phyloP scores from a whole-genome alignment of 2,888 invertebrate species.

The Eupelmus urozonus region DNA sequence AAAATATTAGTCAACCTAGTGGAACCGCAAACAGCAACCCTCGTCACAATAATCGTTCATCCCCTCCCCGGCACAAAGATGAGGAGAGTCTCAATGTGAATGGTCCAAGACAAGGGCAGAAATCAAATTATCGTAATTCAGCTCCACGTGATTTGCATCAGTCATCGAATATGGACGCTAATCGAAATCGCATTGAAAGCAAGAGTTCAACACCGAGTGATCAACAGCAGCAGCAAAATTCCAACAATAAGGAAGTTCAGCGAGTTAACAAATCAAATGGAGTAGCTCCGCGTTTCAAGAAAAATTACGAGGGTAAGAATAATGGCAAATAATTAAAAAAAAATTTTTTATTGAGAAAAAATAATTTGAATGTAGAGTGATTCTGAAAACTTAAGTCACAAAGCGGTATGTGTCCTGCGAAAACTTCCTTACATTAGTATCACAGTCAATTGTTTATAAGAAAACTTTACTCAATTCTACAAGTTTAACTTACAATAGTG shows the following conservation, averaged over 20 bases:
- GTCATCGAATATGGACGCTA: slow-evolving; percentile 37
- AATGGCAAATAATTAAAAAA: slow-evolving; percentile 8
- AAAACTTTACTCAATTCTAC: not conserved
- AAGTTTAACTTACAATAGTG: too few species aligned
- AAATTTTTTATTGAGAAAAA: too few species aligned
- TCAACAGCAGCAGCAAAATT: slow-evolving; percentile 32
- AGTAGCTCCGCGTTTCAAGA: slow-evolving; percentile 67
- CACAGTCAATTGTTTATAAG: slow-evolving; percentile 48
- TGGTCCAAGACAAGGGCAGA: slow-evolving; percentile 39
- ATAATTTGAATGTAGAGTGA: too few species aligned
- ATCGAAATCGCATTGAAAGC: slow-evolving; percentile 43
- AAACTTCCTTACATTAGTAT: slow-evolving; percentile 49
- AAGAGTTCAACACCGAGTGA: slow-evolving; percentile 46
- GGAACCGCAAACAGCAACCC: slow-evolving; percentile 46
- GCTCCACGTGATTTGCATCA: slow-evolving; percentile 41
- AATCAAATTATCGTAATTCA: slow-evolving; percentile 37
- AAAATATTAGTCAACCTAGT: slow-evolving; percentile 17
- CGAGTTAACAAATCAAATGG: slow-evolving; percentile 60
- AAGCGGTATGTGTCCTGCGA: slow-evolving; percentile 6
- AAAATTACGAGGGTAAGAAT: slow-evolving; percentile 64
- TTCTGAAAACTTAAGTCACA: slow-evolving; percentile 30
- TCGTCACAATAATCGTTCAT: slow-evolving; percentile 49
- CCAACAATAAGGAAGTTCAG: slow-evolving; percentile 54
- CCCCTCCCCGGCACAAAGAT: slow-evolving; percentile 44
- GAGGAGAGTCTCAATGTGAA: slow-evolving; percentile 41